Evolutionary conservation across 2,113 vertebrate species (phyloP).

Genomic region (Spea multiplicata): DNA sequence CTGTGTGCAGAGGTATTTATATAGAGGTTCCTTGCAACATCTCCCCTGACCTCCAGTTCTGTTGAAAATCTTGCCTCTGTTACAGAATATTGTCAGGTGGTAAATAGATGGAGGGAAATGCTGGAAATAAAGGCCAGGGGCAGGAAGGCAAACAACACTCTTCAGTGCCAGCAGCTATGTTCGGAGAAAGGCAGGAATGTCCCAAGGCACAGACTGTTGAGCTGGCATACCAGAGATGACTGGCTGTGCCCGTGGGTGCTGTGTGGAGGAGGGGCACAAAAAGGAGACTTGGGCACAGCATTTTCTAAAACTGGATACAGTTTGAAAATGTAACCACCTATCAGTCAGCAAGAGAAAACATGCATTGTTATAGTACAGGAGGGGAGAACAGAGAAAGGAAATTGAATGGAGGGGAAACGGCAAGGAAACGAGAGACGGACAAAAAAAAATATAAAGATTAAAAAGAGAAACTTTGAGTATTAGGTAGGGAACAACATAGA

Average conservation of each 20-base stretch:
- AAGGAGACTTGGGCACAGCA: slow-evolving; percentile 3
- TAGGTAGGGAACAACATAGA: no score
- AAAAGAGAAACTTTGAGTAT: no score
- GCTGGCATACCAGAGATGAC: slow-evolving; percentile 41
- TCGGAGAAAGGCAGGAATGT: slow-evolving; percentile 18
- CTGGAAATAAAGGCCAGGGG: no score
- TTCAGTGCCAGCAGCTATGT: neutral
- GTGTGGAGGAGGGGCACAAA: slow-evolving; percentile 29
- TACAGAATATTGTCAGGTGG: no score
- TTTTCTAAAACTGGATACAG: slow-evolving; percentile 23
- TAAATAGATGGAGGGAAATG: no score
- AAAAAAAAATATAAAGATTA: no score
- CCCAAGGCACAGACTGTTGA: slow-evolving; percentile 9
- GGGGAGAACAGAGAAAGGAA: neutral
- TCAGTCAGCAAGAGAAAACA: neutral
- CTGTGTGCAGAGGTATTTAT: no score
- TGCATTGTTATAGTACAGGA: neutral
- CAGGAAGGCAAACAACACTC: neutral
- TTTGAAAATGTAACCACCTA: slow-evolving; percentile 29
- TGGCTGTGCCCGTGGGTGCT: slow-evolving; percentile 38
- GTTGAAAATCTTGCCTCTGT: no score
- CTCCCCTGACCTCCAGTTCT: no score
- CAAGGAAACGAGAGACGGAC: neutral
- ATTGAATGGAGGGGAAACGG: neutral
- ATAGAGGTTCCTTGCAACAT: no score